Evolutionary conservation across 2,113 vertebrate species (phyloP).

Genomic region (Semnornis frantzii): DNA sequence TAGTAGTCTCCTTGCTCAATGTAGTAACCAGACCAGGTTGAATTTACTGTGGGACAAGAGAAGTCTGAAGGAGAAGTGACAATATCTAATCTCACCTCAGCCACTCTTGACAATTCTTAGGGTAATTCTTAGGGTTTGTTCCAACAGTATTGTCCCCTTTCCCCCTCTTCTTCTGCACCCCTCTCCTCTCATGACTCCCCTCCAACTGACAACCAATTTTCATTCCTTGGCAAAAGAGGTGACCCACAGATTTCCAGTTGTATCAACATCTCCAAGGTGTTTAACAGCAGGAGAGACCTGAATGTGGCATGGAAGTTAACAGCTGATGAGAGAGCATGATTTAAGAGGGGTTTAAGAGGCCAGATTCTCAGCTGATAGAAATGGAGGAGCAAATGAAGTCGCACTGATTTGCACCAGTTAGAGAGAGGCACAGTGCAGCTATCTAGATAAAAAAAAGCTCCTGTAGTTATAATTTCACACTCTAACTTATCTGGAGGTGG

Average conservation of each 20-base stretch:
- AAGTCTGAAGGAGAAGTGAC: not conserved
- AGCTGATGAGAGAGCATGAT: constrained; percentile 21
- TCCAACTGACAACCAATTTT: not conserved
- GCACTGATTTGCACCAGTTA: not conserved
- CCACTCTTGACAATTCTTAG: not conserved
- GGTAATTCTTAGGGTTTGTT: not conserved
- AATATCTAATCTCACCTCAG: not conserved
- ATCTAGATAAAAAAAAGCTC: not conserved
- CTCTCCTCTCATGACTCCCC: not conserved
- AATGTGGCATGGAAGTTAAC: not conserved
- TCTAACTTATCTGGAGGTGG: not conserved
- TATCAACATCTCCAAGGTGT: not conserved
- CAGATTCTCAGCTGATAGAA: not conserved
- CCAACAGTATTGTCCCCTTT: not conserved
- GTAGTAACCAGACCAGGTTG: not conserved
- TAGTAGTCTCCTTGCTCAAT: not conserved
- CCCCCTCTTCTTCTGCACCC: not conserved
- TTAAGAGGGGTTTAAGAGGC: not conserved
- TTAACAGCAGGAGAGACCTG: constrained; percentile 3
- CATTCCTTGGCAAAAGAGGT: not conserved
- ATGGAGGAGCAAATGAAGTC: not conserved
- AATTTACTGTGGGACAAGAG: not conserved
- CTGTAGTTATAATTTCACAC: constrained; percentile 24
- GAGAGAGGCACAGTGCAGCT: not conserved
- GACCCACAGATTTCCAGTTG: not conserved